Percentiles rank a stretch among this genome's conserved stretches.
Evolutionary conservation across 2,113 vertebrate genomes (phyloP).

Genomic region (Pandion haliaetus): DNA sequence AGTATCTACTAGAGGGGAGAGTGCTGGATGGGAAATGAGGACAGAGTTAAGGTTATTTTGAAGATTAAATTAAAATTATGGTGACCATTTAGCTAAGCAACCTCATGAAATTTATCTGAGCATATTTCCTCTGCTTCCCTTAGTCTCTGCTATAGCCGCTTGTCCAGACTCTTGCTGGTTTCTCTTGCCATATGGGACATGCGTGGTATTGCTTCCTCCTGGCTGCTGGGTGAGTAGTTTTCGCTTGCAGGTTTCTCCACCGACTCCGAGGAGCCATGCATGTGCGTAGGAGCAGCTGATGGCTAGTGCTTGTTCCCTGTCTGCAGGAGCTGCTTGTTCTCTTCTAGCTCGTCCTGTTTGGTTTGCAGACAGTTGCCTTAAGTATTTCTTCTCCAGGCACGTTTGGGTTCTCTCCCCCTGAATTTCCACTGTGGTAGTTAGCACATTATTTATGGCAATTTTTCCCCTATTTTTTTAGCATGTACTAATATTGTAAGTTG

Average conservation of each 20-base stretch:
- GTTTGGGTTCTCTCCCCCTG: neutral
- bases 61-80: neutral
- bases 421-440: neutral
- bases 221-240: neutral
- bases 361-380: neutral
- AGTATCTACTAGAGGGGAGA: neutral
- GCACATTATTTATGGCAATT: neutral
- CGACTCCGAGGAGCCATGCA: accelerated
- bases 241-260: neutral
- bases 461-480: neutral
- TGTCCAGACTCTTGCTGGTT: neutral
- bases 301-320: neutral
- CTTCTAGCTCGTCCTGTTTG: neutral
- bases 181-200: neutral
- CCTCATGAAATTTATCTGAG: neutral
- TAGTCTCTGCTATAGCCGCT: neutral
- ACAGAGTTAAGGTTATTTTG: neutral
- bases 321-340: neutral
- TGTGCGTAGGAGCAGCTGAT: neutral
- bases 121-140: neutral
- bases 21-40: neutral
- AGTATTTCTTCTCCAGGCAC: neutral
- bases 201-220: neutral
- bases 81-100: neutral
- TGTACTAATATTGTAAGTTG: neutral